Evolutionary conservation across 2,888 invertebrate species (phyloP).

Genomic region (Rapana venosa): DNA sequence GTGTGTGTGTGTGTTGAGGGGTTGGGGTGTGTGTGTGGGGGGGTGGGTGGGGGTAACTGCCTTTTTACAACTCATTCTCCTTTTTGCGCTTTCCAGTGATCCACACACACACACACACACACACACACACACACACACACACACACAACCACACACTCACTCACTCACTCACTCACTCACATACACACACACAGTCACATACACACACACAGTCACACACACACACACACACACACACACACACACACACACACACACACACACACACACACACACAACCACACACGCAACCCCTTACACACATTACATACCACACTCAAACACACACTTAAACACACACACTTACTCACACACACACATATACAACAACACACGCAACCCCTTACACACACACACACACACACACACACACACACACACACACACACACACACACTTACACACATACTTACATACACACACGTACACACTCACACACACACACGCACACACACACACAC

Average conservation of each 20-base stretch:
- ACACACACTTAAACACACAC: neutral
- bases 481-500: neutral
- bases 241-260: neutral
- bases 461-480: neutral
- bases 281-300: neutral
- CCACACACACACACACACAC: constrained; percentile 10
- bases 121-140: neutral
- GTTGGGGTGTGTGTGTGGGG: neutral
- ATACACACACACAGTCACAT: neutral
- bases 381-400: neutral
- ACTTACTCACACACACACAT: neutral
- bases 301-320: neutral
- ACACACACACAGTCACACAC: neutral
- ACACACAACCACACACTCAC: neutral
- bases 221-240: neutral
- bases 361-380: neutral
- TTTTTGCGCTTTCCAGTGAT: neutral
- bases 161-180: neutral
- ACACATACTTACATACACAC: neutral
- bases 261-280: neutral
- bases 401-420: neutral
- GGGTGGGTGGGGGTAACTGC: too few species aligned
- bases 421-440: neutral
- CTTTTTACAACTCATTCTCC: neutral
- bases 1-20: neutral